Conservation (phyloP, 2,113 vertebrate species). For the Corynorhinus townsendii region DNA sequence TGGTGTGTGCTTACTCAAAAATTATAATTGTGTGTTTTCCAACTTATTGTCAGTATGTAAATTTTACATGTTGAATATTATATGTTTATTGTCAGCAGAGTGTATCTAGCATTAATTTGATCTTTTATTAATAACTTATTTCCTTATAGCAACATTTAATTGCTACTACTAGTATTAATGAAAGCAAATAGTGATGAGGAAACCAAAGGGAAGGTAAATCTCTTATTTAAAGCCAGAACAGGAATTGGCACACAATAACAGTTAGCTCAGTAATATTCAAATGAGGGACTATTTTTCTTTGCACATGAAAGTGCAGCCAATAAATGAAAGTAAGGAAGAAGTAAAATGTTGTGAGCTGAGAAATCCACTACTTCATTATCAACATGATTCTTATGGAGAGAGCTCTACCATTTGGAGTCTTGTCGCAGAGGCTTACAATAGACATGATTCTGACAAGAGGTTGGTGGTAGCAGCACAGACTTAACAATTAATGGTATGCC, state of each 20-base stretch:
- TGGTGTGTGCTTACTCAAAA: constrained; percentile 35
- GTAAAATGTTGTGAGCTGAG: constrained; percentile 49
- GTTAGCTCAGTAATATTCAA: constrained; percentile 56
- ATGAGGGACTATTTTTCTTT: constrained; percentile 52
- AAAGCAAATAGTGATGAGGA: constrained; percentile 34
- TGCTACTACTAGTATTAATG: constrained; percentile 31
- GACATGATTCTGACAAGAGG: constrained; percentile 75
- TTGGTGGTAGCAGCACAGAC: constrained; percentile 78
- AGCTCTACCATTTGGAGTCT: constrained; percentile 69
- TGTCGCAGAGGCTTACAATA: constrained; percentile 74
- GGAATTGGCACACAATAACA: constrained; percentile 1
- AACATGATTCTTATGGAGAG: constrained; percentile 51
- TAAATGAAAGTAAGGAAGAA: constrained; percentile 56
- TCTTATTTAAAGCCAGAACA: constrained; percentile 14
- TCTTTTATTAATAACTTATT: constrained; percentile 23
- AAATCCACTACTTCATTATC: constrained; percentile 66
- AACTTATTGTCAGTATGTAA: constrained; percentile 10
- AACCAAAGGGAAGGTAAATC: constrained; percentile 47
- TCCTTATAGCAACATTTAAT: constrained; percentile 9
- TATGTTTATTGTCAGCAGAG: constrained; percentile 20
- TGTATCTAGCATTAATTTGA: constrained; percentile 29
- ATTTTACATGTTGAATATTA: constrained; percentile 21
- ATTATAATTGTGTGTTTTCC: constrained; percentile 42
- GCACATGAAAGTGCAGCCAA: constrained; percentile 44
- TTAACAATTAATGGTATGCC: constrained; percentile 85